Conservation (phyloP, 2,113 vertebrate genomes). For the Lepidiolamprologus cunningtoni region DNA sequence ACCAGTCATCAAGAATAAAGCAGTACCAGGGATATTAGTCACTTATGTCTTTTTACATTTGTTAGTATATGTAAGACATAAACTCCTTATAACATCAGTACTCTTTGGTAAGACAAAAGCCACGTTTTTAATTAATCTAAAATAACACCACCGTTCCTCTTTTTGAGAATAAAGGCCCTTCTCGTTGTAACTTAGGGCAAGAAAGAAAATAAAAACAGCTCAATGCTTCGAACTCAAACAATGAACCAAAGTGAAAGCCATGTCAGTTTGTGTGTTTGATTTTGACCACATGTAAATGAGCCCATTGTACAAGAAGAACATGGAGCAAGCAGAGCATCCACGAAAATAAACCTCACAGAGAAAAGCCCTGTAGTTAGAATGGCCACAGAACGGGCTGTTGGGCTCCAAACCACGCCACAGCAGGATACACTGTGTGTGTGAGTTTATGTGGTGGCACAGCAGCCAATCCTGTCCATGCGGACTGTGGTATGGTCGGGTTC, state of each 20-base stretch:
- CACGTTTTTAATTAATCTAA: not conserved
- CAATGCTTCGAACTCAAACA: not conserved
- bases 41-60: not conserved
- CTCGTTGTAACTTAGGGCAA: not conserved
- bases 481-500: slow-evolving; percentile 27
- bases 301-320: slow-evolving; percentile 34
- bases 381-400: slow-evolving; percentile 41
- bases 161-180: slow-evolving; percentile 9
- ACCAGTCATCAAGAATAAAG: not conserved
- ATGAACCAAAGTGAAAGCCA: not conserved
- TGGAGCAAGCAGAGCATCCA: slow-evolving; percentile 36
- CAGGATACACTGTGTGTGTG: not conserved
- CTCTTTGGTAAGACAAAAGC: not conserved
- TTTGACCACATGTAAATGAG: slow-evolving; percentile 43
- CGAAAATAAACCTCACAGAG: slow-evolving; percentile 56
- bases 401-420: slow-evolving; percentile 37
- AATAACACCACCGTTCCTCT: not conserved
- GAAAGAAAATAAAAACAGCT: slow-evolving; percentile 8
- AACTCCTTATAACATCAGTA: not conserved
- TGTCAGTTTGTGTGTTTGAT: slow-evolving; percentile 16
- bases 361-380: slow-evolving; percentile 55
- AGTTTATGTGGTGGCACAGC: not conserved
- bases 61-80: not conserved
- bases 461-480: slow-evolving; percentile 13
- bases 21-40: not conserved